Base-by-base conservation (phyloP, 2,113 vertebrate species). In the Bufo bufo region DNA sequence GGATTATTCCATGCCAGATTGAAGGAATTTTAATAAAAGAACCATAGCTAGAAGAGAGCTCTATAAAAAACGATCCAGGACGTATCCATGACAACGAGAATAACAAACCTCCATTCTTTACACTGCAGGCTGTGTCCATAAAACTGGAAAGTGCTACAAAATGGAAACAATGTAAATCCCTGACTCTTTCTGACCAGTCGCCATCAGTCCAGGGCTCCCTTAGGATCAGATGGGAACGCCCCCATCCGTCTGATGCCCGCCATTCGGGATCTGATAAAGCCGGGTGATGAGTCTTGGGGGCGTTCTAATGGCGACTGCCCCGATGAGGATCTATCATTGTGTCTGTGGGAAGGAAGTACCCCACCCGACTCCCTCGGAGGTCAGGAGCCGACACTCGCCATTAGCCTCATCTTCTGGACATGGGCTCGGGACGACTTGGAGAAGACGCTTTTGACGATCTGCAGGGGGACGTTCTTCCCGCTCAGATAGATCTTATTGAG, bases 401-500 rank as follows among this genome's bases (percentile, higher is more conserved):
- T 93, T 63, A 95, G 87, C 91, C 96, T 96, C 96, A 99, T 99
- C 92, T 99, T 99, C 91, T 95, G 95, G 5, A 92, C 82, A 74
- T 99, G 98, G 84, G 97, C 97, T 92, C 97, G 97, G 54, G 98
- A 99, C 0, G 97, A 97, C 83, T 95, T 98, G 49, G 97, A 96
- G 91, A 99, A 99, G 82, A 95, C 94, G 93, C 98, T 99, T 92
- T 99, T 99, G 20, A 95, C 96, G 52, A 99, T 94, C 0, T 97
- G 96, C 66, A 99, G 96, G 0, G 98, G 98, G 4, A 97, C 91
- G 0, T 95, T 92, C 90, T 99, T 99, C 75, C 98, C 97, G n/a
- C 98, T 99, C 83, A 99, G 96, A 90, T 99, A 99, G n/a, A 99
- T 90, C 90, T 98, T 99, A 90, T 99, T 99, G 52, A 95, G 92